These are phyloP conservation scores for Helicorthomorpha holstii DNA, from an alignment of 1,140 invertebrate species.

Conservation along the genomic window DNA sequence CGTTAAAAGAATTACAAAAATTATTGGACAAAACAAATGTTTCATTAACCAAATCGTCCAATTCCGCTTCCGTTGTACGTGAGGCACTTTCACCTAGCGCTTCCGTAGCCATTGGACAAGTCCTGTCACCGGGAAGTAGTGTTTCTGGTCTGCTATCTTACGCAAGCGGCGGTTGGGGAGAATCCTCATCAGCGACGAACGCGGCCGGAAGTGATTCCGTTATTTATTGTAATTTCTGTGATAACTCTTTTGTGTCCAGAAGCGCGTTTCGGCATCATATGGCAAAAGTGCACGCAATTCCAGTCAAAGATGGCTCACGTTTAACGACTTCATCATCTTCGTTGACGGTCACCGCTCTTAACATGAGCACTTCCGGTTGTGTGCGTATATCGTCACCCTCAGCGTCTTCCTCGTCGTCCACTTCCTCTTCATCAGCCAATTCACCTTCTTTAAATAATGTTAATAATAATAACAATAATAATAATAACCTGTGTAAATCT, in stretches of 20 bases:
- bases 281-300: constrained; percentile 88
- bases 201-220: constrained; percentile 61
- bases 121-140: background rate
- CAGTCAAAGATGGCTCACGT: constrained; percentile 22
- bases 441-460: background rate
- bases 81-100: background rate
- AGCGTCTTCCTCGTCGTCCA: background rate
- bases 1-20: constrained; percentile 80
- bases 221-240: constrained; percentile 92
- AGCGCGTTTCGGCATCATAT: constrained; percentile 90
- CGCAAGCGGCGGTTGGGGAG: constrained; percentile 16
- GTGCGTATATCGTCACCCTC: background rate
- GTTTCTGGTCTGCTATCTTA: background rate
- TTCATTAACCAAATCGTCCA: constrained; percentile 21
- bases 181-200: constrained; percentile 24
- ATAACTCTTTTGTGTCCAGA: constrained; percentile 89
- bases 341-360: background rate
- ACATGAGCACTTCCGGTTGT: background rate
- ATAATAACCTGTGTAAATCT: background rate
- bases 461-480: too few species aligned
- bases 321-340: constrained; percentile 15
- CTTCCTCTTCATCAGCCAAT: background rate
- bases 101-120: background rate
- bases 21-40: constrained; percentile 86
- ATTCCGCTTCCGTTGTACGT: constrained; percentile 2